Evolutionary conservation across 2,113 vertebrate genomes (phyloP).

Genomic region (Clinocottus analis): DNA sequence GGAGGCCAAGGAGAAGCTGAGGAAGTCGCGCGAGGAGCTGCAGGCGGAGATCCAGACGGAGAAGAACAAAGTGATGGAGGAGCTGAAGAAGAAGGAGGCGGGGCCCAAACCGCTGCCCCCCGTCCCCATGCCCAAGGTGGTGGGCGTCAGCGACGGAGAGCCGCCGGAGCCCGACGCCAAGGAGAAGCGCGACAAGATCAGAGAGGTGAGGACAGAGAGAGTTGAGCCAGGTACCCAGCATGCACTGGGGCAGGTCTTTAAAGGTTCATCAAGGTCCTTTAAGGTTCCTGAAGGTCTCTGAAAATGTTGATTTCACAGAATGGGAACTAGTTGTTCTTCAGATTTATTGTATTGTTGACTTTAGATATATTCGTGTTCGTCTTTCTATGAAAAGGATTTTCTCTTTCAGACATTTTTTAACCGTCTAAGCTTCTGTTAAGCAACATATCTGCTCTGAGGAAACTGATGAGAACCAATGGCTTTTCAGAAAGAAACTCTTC

Average conservation of each 20-base stretch:
- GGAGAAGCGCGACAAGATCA: conserved; percentile 96
- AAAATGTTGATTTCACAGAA: background rate
- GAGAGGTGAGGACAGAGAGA: conserved; percentile 96
- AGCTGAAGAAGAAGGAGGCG: conserved; percentile 90
- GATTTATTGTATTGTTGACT: background rate
- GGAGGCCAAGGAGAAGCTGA: conserved; percentile 98
- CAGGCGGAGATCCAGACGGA: conserved; percentile 97
- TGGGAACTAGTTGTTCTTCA: background rate
- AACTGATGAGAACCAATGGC: background rate
- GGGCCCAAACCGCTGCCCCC: conserved; percentile 88
- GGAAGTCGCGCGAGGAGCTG: conserved; percentile 94
- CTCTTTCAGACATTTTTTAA: background rate
- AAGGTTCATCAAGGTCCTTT: too few species aligned
- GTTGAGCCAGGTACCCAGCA: too few species aligned
- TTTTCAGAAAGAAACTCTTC: background rate
- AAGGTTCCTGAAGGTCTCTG: background rate
- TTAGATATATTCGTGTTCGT: background rate
- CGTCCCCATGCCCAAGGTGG: conserved; percentile 93
- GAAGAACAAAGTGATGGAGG: conserved; percentile 92
- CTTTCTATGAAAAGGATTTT: background rate
- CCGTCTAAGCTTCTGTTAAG: background rate
- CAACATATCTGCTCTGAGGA: background rate
- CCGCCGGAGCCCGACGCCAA: conserved; percentile 88
- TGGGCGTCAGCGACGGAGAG: conserved; percentile 92
- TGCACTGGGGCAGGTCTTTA: background rate